Evolutionary conservation across 2,113 vertebrate species (phyloP).

Genomic region (Shinisaurus crocodilurus): DNA sequence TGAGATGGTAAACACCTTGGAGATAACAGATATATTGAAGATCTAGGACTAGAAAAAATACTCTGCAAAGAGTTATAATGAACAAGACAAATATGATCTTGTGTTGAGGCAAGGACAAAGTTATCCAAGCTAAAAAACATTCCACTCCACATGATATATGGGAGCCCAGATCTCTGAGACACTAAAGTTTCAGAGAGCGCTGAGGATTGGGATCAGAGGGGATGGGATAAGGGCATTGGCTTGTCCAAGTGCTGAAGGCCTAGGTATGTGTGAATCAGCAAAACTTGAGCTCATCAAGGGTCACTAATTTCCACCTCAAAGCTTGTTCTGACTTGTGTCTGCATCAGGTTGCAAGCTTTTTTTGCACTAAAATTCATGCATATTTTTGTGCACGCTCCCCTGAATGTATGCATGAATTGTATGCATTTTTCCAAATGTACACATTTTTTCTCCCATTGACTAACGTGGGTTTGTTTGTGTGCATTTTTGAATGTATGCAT

Average conservation of each 20-base stretch:
- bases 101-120: not conserved
- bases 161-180: not conserved
- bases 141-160: not conserved
- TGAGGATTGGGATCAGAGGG: not conserved
- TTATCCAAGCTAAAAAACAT: not conserved
- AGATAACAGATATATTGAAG: slow-evolving; percentile 50
- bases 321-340: no score
- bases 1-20: slow-evolving; percentile 47
- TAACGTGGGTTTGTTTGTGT: no score
- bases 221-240: not conserved
- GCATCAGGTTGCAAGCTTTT: no score
- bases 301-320: no score
- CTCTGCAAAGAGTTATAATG: not conserved
- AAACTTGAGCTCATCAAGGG: no score
- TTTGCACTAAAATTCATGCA: no score
- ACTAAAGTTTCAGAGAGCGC: not conserved
- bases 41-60: slow-evolving; percentile 58
- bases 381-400: no score
- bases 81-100: slow-evolving; percentile 15
- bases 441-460: no score
- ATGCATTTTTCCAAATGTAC: no score
- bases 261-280: no score
- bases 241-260: not conserved
- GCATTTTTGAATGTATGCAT: no score
- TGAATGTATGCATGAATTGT: no score